phyloP scores from a whole-genome alignment of 37 sponge, comb jelly and placozoan genomes.

The Eunapius fragilis region DNA sequence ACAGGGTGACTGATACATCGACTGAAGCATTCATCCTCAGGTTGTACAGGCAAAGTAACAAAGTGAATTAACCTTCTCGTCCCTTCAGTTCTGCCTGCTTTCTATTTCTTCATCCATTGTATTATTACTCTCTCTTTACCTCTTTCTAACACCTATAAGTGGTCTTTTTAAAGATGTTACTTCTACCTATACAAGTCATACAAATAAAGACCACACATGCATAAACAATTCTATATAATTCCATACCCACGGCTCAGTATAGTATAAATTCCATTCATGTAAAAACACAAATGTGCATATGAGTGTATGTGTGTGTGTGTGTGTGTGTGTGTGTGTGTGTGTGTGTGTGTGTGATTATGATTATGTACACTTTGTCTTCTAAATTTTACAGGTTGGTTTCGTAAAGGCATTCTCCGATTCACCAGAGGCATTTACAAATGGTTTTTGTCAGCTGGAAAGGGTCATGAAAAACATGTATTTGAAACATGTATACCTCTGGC shows the following conservation, averaged over 20 bases:
- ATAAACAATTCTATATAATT: neutral
- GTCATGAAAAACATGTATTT: constrained; percentile 89
- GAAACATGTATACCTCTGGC: constrained; percentile 87
- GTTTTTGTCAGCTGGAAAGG: constrained; percentile 84
- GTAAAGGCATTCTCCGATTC: constrained; percentile 93
- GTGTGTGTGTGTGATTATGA: too few species aligned
- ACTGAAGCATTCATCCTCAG: constrained; percentile 89
- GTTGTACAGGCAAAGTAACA: constrained; percentile 88
- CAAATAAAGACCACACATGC: neutral
- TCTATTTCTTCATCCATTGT: neutral
- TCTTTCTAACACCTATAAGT: neutral
- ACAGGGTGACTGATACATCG: constrained; percentile 68
- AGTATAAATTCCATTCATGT: too few species aligned
- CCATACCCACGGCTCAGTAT: too few species aligned
- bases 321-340: too few species aligned
- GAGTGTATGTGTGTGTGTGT: too few species aligned
- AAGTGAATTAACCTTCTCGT: constrained; percentile 33
- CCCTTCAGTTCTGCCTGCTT: neutral
- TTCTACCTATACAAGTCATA: neutral
- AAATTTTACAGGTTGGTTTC: constrained; percentile 76
- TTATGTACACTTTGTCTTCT: too few species aligned
- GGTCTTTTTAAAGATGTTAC: too few species aligned
- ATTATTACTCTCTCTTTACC: neutral
- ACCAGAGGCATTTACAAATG: constrained; percentile 70
- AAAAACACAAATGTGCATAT: too few species aligned